Evolutionary conservation across 1,140 invertebrate genomes (phyloP), one percentile per base, ranked within the genome.

Genomic region (Danaus plexippus): DNA sequence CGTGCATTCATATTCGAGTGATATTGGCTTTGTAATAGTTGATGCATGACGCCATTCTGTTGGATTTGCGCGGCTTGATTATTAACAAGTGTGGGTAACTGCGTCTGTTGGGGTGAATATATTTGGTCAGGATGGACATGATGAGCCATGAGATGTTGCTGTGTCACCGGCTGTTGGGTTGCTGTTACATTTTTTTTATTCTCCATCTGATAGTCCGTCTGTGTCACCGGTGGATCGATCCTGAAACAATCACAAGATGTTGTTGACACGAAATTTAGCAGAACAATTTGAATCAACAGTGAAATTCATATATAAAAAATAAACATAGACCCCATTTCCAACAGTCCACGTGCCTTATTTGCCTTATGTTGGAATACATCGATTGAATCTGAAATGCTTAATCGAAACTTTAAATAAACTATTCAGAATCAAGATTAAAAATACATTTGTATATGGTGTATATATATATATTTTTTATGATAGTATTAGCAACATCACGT

Each of bases 191-290:
- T 80, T 86, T 92, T 92, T 80, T 92, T 92, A 73, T 88, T 89
- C 81, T 92, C 91, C 91, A 92, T 92, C 73, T 89, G 89, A 71
- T 81, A 87, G 64, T 89, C 87, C 55, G 89, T 88, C 75, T 89
- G 90, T 63, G 89, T 86, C 67, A 90, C 88, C 64, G 91, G 90
- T 70, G 91, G 91, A 67, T 92, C 91, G 82, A 92, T 88, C 92
- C 92, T 92, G 88, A 43, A 91, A 91, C 63, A 82, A 83, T 52
- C 55, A 64, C 59, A 61, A 49, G 9, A 43, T 52, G 18, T 44
- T 40, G 0, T 50, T 50, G 18, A 52, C 12, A 44, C 11, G 22
- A 32, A 2, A 15, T 15, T 15, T 15, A 15, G 15, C 15, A 15
- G 15, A 15, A 1, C 15, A 1, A 3, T 15, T 15, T 15, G 15